Evolutionary conservation across 2,113 vertebrate genomes (phyloP).

Genomic region (Phylloscopus trochilus): DNA sequence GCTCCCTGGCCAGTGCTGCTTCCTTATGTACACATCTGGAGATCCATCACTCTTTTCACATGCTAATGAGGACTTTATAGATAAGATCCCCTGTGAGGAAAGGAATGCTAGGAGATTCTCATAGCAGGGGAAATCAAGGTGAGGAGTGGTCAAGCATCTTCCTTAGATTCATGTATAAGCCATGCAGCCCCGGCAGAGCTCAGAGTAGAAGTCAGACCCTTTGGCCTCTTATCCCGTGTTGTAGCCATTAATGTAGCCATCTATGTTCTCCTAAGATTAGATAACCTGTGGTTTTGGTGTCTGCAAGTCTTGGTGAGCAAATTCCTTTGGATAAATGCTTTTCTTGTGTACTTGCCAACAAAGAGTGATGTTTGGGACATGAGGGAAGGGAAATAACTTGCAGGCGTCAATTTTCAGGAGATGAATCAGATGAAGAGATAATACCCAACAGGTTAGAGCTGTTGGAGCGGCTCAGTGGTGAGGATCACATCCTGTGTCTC

Average conservation of each 20-base stretch:
- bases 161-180: not conserved
- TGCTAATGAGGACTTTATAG: slow-evolving; percentile 2
- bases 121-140: not conserved
- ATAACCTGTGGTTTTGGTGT: not conserved
- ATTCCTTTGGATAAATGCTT: slow-evolving; percentile 41
- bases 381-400: slow-evolving; percentile 1
- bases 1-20: not conserved
- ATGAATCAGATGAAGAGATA: not conserved
- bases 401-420: not conserved
- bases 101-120: not conserved
- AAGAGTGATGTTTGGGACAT: not conserved
- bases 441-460: not conserved
- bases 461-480: not conserved
- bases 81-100: not conserved
- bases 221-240: not conserved
- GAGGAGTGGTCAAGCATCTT: not conserved
- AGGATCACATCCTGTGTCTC: not conserved
- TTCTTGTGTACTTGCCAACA: slow-evolving; percentile 23
- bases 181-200: not conserved
- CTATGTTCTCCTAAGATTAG: not conserved
- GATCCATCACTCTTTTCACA: not conserved
- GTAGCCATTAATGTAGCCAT: not conserved
- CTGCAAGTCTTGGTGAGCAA: slow-evolving; percentile 12
- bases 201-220: not conserved
- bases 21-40: not conserved